Percentiles rank a stretch among this genome's conserved stretches.
phyloP scores from a whole-genome alignment of 2,113 vertebrate species.

The Hydropotes inermis region DNA sequence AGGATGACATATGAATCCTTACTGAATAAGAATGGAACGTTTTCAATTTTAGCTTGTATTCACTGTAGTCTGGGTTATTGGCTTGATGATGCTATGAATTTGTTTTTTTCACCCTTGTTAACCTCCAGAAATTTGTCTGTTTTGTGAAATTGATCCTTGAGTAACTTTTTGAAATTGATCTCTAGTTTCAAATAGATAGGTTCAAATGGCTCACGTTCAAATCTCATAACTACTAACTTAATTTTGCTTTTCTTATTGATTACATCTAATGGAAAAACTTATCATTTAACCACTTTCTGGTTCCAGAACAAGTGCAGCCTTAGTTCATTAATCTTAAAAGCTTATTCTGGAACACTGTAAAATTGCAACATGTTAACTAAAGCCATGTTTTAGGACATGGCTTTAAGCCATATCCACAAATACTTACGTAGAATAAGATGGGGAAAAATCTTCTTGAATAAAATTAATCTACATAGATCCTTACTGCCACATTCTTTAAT shows the following conservation, averaged over 20 bases:
- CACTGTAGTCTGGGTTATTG: slow-evolving; percentile 47
- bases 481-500: background rate
- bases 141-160: slow-evolving; percentile 66
- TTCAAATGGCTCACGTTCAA: slow-evolving; percentile 67
- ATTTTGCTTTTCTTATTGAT: slow-evolving; percentile 76
- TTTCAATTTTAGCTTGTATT: slow-evolving; percentile 55
- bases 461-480: background rate
- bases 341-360: slow-evolving; percentile 4
- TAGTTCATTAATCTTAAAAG: slow-evolving; percentile 52
- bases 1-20: background rate
- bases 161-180: slow-evolving; percentile 74
- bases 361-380: slow-evolving; percentile 30
- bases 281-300: slow-evolving; percentile 65
- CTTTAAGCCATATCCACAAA: slow-evolving; percentile 56
- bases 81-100: slow-evolving; percentile 66
- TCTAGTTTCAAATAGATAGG: slow-evolving; percentile 62
- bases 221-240: slow-evolving; percentile 76
- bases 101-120: slow-evolving; percentile 75
- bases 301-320: slow-evolving; percentile 65
- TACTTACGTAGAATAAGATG: background rate
- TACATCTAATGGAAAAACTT: slow-evolving; percentile 69
- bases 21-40: background rate
- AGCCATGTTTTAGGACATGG: slow-evolving; percentile 66
- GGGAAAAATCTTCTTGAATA: slow-evolving; percentile 19
- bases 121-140: slow-evolving; percentile 71